Base-by-base conservation (phyloP, 2,113 vertebrate genomes). In the Pelobates fuscus region DNA sequence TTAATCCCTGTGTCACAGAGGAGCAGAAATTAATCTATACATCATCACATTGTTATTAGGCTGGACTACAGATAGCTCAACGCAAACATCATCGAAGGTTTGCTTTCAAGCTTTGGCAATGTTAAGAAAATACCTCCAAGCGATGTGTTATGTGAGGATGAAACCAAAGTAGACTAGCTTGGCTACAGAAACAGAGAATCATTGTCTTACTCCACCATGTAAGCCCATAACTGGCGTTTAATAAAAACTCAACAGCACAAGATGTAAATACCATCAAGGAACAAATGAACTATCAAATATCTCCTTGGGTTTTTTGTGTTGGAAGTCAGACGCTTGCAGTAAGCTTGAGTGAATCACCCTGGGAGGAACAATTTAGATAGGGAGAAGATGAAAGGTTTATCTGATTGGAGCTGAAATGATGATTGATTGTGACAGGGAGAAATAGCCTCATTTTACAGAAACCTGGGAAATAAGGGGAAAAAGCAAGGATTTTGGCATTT, bases 31-130 rank as follows among this genome's bases (percentile, higher is more conserved):
- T 95, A 91, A 90, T 87, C 91, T 92, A 94, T 91, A 95, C 91
- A 93, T 95, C 94, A 94, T 91, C 87, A 94, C 91, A 85, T 94
- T 86, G 86, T 94, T 93, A 95, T 97, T 96, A 94, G 90, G 83
- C 80, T 30, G 83, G 85, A 88, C 89, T 88, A 86, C 82, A 80
- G 86, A 85, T 84, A 87, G 85, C 82, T 79, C 82, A 84, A 78
- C 81, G 85, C 83, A 72, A 86, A 82, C 87, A 84, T 88, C 90
- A 88, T 89, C 88, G 85, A 89, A 86, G 81, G 83, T 83, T 81
- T 80, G 82, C 84, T 85, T 86, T 88, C 84, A 88, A 83, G 77
- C 81, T 86, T 58, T 81, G 83, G 69, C 78, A 78, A 86, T 84
- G 88, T 88, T 90, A 91, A 89, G 89, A 91, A 93, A 92, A 91